A percentile compares a stretch with the other conserved stretches of the same genome.
phyloP scores from a whole-genome alignment of 1,140 invertebrate species.

The Oryctes rhinoceros region DNA sequence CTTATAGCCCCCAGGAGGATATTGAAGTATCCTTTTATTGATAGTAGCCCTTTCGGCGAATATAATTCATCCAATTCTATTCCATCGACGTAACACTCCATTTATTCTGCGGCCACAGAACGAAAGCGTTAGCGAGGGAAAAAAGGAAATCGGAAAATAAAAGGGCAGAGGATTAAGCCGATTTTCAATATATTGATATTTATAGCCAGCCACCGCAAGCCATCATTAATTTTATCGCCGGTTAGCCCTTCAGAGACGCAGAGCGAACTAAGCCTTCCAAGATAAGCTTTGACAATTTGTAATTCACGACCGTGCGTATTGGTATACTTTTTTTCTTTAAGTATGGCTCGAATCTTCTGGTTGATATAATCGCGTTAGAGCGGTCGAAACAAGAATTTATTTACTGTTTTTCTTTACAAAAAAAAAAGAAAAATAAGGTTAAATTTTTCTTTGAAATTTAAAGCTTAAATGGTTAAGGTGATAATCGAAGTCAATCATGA shows the following conservation, averaged over 20 bases:
- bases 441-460: too few species aligned
- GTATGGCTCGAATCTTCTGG: not conserved
- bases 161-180: not conserved
- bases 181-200: slow-evolving; percentile 12
- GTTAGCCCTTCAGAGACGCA: not conserved
- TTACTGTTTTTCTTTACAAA: not conserved
- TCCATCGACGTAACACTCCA: not conserved
- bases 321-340: not conserved
- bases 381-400: not conserved
- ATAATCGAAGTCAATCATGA: too few species aligned
- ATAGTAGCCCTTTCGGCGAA: not conserved
- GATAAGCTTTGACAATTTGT: not conserved
- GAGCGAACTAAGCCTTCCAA: not conserved
- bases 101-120: not conserved
- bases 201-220: not conserved
- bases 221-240: not conserved
- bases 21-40: not conserved
- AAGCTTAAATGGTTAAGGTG: too few species aligned
- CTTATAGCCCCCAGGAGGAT: not conserved
- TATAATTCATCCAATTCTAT: not conserved
- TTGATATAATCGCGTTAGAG: not conserved
- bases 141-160: not conserved
- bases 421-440: too few species aligned
- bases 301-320: not conserved
- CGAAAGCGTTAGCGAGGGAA: not conserved